Evolutionary conservation across 1,140 invertebrate genomes (phyloP), one percentile per base, ranked within the genome.

Genomic region (Telenomus remus): DNA sequence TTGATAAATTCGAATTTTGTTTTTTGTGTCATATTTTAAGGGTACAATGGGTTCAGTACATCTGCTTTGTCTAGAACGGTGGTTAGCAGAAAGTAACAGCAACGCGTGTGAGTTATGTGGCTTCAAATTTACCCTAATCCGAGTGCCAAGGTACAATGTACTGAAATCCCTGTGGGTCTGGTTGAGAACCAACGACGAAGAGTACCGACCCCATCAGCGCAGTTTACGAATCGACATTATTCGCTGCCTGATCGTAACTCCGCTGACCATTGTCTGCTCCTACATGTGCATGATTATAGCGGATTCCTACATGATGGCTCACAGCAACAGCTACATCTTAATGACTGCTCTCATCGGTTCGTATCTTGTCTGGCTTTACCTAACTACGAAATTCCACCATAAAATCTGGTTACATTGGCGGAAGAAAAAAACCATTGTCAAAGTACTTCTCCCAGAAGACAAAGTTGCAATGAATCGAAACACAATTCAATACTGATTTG

Each of bases 21-120:
- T 4, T 39, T 39, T 9, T 39, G 12, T 9, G 8, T 44, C 8
- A 4, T 4, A 65, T 63, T 63, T 73, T 39, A 64, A 86, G 85
- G 91, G 91, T 27, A 87, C 89, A 15, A 89, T 92, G 77, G 89
- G 89, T 3, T 80, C 88, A 12, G 84, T 91, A 10, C 90, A 91
- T 80, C 77, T 87, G 9, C 80, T 80, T 11, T 92, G 91, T 70
- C 77, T 91, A 27, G 90, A 91, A 76, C 84, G 83, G 35, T 92
- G 91, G 90, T 75, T 92, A 4, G 84, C 82, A 48, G 86, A 88
- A 53, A 82, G 86, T 35, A 84, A 85, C 34, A 83, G 81, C 49
- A 82, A 80, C 42, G 80, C 60, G 27, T 89, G 88, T 34, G 88
- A 89, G 71, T 78, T 89, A 6, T 88, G 88, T 55, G 85, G 86